Evolutionary conservation across 2,888 invertebrate genomes (phyloP).

Genomic region (Pristionchus arcanus): DNA sequence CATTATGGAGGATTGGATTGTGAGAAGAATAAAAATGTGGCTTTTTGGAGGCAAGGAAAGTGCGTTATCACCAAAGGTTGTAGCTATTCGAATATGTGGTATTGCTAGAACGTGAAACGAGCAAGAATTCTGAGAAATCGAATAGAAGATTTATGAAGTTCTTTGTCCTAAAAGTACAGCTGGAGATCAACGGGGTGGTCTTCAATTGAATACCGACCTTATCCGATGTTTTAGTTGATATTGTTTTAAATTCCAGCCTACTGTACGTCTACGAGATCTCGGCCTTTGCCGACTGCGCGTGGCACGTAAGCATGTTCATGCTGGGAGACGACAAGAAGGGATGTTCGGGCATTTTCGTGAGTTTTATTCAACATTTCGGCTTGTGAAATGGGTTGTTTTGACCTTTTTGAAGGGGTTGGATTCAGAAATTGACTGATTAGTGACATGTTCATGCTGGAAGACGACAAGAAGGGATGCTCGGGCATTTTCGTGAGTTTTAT

Average conservation of each 20-base stretch:
- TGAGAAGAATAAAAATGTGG: too few species aligned
- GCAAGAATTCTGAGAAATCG: too few species aligned
- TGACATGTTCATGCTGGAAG: slow-evolving; percentile 66
- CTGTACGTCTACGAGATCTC: slow-evolving; percentile 66
- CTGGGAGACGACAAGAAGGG: slow-evolving; percentile 66
- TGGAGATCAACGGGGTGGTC: neutral
- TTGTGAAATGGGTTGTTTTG: neutral
- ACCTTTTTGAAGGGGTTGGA: neutral
- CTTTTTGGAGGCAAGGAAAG: too few species aligned
- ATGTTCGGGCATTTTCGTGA: slow-evolving; percentile 69
- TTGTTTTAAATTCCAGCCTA: slow-evolving; percentile 45
- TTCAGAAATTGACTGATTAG: slow-evolving; percentile 59
- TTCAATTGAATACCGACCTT: too few species aligned
- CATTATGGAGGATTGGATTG: too few species aligned
- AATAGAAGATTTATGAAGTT: too few species aligned
- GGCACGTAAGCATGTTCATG: slow-evolving; percentile 67
- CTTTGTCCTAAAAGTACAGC: neutral
- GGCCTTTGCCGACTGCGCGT: slow-evolving; percentile 64
- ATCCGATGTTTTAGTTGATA: neutral
- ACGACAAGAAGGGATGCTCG: slow-evolving; percentile 66
- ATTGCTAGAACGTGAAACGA: neutral
- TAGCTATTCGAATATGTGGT: neutral
- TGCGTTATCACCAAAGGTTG: neutral
- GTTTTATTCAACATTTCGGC: slow-evolving; percentile 55
- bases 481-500: slow-evolving; percentile 70